Base-by-base conservation (phyloP, 2,888 invertebrate genomes). In the Globia sparganii region DNA sequence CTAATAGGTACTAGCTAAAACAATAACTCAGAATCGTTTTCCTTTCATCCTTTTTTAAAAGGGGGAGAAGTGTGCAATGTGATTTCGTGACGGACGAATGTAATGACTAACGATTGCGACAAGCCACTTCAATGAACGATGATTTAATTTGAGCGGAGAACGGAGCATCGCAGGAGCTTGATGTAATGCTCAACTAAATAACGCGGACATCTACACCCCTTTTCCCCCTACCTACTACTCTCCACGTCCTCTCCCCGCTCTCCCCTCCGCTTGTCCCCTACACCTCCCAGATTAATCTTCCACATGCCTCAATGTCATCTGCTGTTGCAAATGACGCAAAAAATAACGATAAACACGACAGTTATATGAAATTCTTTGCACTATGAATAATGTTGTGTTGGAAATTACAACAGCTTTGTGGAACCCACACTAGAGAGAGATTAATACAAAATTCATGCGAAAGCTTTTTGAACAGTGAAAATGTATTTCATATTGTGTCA, bases 221-320 rank as follows among this genome's bases (percentile, higher is more conserved):
- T 77, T 81, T 8, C 11, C 66, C 75, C 77, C 82, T n/a, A n/a
- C 21, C 81, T 66, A n/a, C 81, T 71, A 59, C 79, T 74, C 79
- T 74, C 72, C 71, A 40, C 67, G 56, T 58, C 59, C 53, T 74
- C 70, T 56, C 58, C 80, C 73, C 68, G 59, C 56, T n/a, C n/a
- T n/a, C n/a, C n/a, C n/a, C n/a, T n/a, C 78, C 78, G 64, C 84
- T 86, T 84, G 85, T 87, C 87, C 87, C 86, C 87, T 87, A 84
- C 86, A 84, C 78, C 89, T 88, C 86, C 88, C 89, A 93, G 93
- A 94, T 94, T 95, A 95, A 95, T 95, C 92, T 93, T 93, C 90
- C 91, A 94, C 94, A 94, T 95, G 92, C 93, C 91, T 95, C 95
- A 94, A 93, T 91, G 94, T 94, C 95, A 94, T 94, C 93, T 91